Evolutionary conservation across 2,797 vertebrate genomes (phyloP).

Genomic region (Myotis pilosus): DNA sequence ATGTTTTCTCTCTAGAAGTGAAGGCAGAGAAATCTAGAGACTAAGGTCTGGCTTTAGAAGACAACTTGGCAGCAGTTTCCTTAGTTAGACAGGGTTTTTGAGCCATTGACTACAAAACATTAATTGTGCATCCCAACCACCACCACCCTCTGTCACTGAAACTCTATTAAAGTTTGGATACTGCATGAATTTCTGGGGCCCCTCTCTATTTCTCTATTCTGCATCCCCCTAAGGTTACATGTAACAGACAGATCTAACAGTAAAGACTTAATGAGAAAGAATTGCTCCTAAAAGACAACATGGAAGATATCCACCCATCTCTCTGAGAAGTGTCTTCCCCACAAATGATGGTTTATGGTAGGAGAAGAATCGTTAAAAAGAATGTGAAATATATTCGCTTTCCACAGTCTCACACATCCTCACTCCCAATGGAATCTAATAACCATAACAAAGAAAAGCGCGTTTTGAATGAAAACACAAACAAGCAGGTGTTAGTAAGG

Average conservation of each 20-base stretch:
- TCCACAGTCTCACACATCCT: background rate
- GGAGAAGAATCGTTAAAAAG: background rate
- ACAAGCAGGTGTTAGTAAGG: conserved; percentile 19
- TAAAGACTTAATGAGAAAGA: background rate
- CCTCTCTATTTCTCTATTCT: background rate
- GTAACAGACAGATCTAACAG: background rate
- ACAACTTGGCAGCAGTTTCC: background rate
- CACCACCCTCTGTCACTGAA: background rate
- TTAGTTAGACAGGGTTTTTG: background rate
- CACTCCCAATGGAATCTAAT: background rate
- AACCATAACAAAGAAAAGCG: background rate
- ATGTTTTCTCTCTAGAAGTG: background rate
- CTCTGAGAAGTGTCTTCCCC: background rate
- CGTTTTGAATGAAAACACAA: conserved; percentile 31
- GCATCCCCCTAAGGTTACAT: background rate
- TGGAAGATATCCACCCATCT: background rate
- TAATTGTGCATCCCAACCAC: background rate
- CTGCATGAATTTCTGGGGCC: background rate
- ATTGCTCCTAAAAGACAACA: background rate
- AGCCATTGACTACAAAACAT: background rate
- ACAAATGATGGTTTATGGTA: background rate
- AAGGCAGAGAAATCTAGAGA: conserved; percentile 44
- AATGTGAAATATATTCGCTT: background rate
- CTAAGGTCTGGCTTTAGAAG: background rate
- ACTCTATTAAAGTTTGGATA: background rate